Conservation (phyloP, 1,140 invertebrate genomes). For the Cotesia vestalis region DNA sequence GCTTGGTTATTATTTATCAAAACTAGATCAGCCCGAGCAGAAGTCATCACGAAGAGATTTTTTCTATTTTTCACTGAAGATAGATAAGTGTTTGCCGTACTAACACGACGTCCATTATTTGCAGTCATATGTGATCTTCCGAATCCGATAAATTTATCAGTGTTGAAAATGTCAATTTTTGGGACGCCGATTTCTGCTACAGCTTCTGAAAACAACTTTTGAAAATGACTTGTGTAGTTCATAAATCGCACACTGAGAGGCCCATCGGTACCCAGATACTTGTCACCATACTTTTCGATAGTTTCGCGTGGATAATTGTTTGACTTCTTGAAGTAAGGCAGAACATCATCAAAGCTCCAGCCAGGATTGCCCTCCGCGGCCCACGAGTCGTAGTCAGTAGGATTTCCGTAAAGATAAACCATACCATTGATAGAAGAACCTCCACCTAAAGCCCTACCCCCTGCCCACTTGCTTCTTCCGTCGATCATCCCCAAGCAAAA, state of each 20-base stretch:
- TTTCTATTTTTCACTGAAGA: constrained; percentile 67
- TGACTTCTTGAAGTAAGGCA: constrained; percentile 69
- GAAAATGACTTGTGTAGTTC: constrained; percentile 60
- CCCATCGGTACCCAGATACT: constrained; percentile 52
- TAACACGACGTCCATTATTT: constrained; percentile 71
- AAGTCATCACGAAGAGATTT: constrained; percentile 77
- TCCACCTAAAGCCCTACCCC: constrained; percentile 80
- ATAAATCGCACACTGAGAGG: constrained; percentile 60
- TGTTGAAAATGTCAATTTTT: constrained; percentile 54
- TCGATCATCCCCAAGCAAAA: constrained; percentile 67
- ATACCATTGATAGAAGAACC: constrained; percentile 84
- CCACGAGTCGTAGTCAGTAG: constrained; percentile 75
- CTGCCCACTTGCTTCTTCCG: constrained; percentile 72
- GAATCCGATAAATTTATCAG: constrained; percentile 65
- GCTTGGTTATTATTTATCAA: constrained; percentile 40
- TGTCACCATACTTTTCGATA: constrained; percentile 42
- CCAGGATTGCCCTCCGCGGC: constrained; percentile 67
- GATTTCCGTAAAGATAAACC: constrained; percentile 79
- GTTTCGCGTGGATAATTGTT: constrained; percentile 54
- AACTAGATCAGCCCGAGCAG: constrained; percentile 54
- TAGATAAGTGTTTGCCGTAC: constrained; percentile 72
- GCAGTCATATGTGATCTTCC: constrained; percentile 62
- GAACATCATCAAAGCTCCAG: constrained; percentile 68
- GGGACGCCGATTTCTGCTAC: constrained; percentile 61
- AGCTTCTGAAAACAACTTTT: constrained; percentile 59